Conservation (phyloP, 1,140 invertebrate species). For the Nebria ingens region DNA sequence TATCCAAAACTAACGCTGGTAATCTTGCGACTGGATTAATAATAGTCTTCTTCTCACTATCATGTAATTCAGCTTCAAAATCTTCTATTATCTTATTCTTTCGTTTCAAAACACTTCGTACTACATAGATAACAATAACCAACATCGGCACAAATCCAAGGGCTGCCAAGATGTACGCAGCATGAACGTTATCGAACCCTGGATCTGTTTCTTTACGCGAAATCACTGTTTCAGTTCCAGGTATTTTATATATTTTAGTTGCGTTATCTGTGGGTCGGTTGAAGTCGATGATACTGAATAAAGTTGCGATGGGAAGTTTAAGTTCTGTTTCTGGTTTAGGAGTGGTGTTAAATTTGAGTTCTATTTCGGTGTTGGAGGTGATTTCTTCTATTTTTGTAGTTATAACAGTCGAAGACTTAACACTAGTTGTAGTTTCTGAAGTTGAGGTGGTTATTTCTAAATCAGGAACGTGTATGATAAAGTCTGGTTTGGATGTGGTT, state of each 20-base stretch:
- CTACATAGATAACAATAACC: conserved; percentile 42
- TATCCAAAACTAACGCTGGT: conserved; percentile 40
- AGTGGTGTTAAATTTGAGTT: not conserved
- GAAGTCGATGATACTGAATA: not conserved
- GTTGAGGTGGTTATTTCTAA: not conserved
- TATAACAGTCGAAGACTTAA: too few relatives aligned
- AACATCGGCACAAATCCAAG: conserved; percentile 46
- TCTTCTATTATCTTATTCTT: conserved; percentile 46
- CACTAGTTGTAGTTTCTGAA: not conserved
- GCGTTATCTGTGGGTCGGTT: not conserved
- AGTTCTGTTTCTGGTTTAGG: not conserved
- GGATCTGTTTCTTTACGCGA: conserved; percentile 41
- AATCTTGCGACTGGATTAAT: conserved; percentile 33
- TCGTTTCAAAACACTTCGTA: conserved; percentile 41
- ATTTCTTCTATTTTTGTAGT: not conserved
- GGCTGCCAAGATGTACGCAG: conserved; percentile 45
- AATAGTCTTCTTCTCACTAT: conserved; percentile 26
- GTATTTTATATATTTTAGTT: not conserved
- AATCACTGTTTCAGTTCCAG: conserved; percentile 15
- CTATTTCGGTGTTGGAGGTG: not conserved
- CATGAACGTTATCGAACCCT: conserved; percentile 40
- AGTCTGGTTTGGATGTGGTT: conserved; percentile 25
- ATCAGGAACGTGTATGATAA: conserved; percentile 35
- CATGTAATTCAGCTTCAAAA: conserved; percentile 46
- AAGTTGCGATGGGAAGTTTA: not conserved